Conservation (phyloP, 64 coral and sea anemone genomes). For the Actinia tenebrosa region DNA sequence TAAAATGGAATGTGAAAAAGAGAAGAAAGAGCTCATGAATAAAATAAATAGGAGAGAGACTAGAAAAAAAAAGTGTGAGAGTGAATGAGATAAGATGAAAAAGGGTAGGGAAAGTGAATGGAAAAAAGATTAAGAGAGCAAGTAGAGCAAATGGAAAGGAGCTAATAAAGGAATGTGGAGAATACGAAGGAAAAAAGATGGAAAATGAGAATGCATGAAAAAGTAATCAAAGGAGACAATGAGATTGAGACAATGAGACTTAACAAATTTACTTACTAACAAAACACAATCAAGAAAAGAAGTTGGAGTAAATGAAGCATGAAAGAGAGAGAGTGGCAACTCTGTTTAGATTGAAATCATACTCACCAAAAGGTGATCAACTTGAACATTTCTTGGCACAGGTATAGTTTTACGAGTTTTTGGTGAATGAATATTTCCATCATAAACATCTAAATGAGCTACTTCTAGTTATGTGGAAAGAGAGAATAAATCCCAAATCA, state of each 20-base stretch:
- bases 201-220: not conserved
- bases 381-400: conserved; percentile 76
- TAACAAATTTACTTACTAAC: too few species aligned
- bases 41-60: too few species aligned
- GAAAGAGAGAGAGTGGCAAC: not conserved
- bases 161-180: not conserved
- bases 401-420: conserved; percentile 59
- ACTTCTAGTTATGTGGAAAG: conserved; percentile 9
- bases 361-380: conserved; percentile 81
- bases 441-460: conserved; percentile 75
- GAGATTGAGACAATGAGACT: not conserved
- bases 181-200: not conserved
- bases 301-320: not conserved
- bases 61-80: too few species aligned
- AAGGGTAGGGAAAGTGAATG: too few species aligned
- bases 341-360: not conserved
- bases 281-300: too few species aligned
- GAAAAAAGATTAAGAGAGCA: not conserved
- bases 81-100: too few species aligned
- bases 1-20: too few species aligned
- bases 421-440: conserved; percentile 67
- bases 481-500: not conserved
- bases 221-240: not conserved
- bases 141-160: not conserved
- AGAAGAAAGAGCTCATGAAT: too few species aligned